A percentile compares a stretch with the other conserved stretches of the same genome.
Evolutionary conservation across 92 coral and sea anemone species (phyloP).

Genomic region (Actinernus sp.): DNA sequence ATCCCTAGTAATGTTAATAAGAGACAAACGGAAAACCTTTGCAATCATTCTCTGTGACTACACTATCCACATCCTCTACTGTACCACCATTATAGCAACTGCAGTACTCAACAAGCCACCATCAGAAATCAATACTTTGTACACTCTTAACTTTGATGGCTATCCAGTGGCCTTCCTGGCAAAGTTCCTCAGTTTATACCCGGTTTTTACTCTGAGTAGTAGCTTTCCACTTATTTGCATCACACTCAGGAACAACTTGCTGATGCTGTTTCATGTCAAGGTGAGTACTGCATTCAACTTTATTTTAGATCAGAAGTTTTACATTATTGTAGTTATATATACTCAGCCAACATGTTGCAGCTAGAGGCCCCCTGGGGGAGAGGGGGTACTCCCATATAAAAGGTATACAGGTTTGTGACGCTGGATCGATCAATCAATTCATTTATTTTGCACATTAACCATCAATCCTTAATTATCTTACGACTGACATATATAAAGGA

Average conservation of each 20-base stretch:
- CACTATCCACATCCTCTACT: conserved; percentile 60
- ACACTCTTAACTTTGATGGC: conserved; percentile 75
- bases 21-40: conserved; percentile 64
- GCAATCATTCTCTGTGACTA: conserved; percentile 59
- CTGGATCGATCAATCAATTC: too few relatives aligned
- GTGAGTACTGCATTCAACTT: conserved; percentile 31
- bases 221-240: conserved; percentile 85
- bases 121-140: conserved; percentile 69
- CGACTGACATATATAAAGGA: too few relatives aligned
- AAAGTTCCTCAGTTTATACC: conserved; percentile 76
- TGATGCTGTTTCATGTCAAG: conserved; percentile 71
- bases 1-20: conserved; percentile 61
- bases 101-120: conserved; percentile 76
- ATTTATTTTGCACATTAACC: too few relatives aligned
- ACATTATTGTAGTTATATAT: too few relatives aligned
- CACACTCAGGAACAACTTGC: conserved; percentile 78
- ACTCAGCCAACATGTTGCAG: too few relatives aligned
- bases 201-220: conserved; percentile 84
- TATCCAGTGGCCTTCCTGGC: conserved; percentile 68
- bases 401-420: too few relatives aligned
- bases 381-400: too few relatives aligned
- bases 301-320: too few relatives aligned
- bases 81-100: conserved; percentile 45
- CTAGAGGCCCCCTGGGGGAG: too few relatives aligned
- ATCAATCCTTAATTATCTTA: too few relatives aligned